A percentile compares a stretch with the other conserved stretches of the same genome.
Evolutionary conservation across 2,888 invertebrate species (phyloP).

Genomic region (Rosalia funebris): DNA sequence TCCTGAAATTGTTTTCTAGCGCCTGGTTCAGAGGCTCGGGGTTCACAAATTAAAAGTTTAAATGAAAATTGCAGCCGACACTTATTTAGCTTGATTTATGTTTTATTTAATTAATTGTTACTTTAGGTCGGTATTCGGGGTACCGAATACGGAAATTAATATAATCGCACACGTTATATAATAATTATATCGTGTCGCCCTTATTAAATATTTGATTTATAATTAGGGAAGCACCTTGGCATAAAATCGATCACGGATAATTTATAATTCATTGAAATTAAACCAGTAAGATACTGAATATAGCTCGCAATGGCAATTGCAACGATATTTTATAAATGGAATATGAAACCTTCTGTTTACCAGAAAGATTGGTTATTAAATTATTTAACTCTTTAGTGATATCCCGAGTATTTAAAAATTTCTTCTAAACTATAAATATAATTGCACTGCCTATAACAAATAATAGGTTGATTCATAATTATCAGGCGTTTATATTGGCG

Average conservation of each 20-base stretch:
- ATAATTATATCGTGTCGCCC: conserved; percentile 20
- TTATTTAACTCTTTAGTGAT: no score
- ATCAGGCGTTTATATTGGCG: no score
- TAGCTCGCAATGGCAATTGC: no score
- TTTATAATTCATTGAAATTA: neutral
- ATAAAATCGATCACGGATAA: conserved; percentile 14
- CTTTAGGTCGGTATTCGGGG: conserved; percentile 5
- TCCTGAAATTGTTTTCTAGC: conserved; percentile 23
- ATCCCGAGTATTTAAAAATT: no score
- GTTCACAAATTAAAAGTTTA: conserved; percentile 37
- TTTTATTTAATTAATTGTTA: conserved; percentile 24
- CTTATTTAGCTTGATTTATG: conserved; percentile 26
- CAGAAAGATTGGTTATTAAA: no score
- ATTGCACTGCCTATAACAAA: no score
- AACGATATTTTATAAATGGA: no score
- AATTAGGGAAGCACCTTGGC: conserved; percentile 12
- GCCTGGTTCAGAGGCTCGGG: conserved; percentile 14
- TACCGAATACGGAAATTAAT: conserved; percentile 14
- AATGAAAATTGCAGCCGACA: conserved; percentile 29
- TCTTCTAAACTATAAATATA: no score
- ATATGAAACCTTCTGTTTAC: no score
- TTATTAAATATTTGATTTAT: conserved; percentile 23
- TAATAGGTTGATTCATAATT: no score
- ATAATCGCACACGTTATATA: conserved; percentile 10
- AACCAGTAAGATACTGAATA: neutral